Conservation (phyloP, 2,113 vertebrate genomes). For the Lethenteron camtschaticum region DNA sequence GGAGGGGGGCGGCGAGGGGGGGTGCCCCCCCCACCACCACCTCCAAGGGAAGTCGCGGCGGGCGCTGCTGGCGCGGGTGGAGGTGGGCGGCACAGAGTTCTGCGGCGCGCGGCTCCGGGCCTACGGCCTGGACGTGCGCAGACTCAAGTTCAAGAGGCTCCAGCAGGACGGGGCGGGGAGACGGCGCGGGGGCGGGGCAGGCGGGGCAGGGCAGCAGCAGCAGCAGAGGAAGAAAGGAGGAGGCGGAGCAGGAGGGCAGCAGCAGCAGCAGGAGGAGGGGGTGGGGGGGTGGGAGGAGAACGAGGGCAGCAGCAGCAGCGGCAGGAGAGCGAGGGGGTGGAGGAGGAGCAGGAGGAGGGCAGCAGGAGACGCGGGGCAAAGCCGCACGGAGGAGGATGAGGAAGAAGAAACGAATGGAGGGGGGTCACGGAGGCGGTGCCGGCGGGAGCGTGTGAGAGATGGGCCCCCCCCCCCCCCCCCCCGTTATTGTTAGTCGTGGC, state of each 20-base stretch:
- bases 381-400: neutral
- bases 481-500: conserved; percentile 19
- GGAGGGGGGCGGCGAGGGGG: too few species aligned
- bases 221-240: conserved; percentile 29
- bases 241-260: conserved; percentile 8
- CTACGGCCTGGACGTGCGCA: conserved; percentile 55
- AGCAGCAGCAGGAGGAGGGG: too few species aligned
- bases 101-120: conserved; percentile 44
- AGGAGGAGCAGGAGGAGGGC: conserved; percentile 7
- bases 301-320: conserved; percentile 22
- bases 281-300: too few species aligned
- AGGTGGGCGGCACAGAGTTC: conserved; percentile 35
- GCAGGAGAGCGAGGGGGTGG: conserved; percentile 18
- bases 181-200: too few species aligned
- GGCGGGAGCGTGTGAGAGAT: conserved; percentile 12
- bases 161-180: too few species aligned
- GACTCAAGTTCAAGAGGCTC: conserved; percentile 27
- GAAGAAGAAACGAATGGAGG: conserved; percentile 7
- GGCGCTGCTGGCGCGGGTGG: conserved; percentile 15
- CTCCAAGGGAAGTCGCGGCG: too few species aligned
- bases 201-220: too few species aligned
- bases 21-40: too few species aligned
- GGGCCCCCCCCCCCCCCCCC: too few species aligned
- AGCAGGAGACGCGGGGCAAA: neutral
- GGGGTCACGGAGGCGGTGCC: conserved; percentile 11